phyloP scores from a whole-genome alignment of 1,140 invertebrate species.

The Aphis gossypii region DNA sequence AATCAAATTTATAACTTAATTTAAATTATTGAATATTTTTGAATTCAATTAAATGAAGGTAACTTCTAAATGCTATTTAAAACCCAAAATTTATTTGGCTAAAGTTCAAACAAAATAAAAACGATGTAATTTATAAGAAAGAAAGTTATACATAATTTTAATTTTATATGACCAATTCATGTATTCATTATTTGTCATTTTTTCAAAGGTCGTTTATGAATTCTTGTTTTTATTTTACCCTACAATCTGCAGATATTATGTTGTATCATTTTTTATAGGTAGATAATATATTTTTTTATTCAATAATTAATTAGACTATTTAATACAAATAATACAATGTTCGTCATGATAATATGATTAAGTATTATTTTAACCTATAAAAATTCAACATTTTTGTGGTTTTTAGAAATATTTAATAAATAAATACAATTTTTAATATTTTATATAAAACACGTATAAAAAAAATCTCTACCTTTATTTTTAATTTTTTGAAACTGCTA shows the following conservation, averaged over 20 bases:
- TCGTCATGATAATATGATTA: too few relatives aligned
- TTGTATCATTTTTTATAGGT: too few relatives aligned
- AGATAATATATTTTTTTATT: too few relatives aligned
- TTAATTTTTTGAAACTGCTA: too few relatives aligned
- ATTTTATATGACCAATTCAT: background rate
- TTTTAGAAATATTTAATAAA: too few relatives aligned
- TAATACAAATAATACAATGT: too few relatives aligned
- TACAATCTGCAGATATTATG: background rate
- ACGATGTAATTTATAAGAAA: background rate
- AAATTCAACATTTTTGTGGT: too few relatives aligned
- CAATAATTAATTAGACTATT: too few relatives aligned
- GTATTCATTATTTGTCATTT: background rate
- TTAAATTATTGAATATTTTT: background rate
- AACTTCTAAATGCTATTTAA: background rate
- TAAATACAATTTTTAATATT: too few relatives aligned
- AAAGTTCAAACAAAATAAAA: background rate
- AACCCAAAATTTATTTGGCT: background rate
- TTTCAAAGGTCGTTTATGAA: background rate
- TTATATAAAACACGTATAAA: too few relatives aligned
- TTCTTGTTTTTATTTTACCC: background rate
- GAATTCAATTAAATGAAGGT: background rate
- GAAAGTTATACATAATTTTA: background rate
- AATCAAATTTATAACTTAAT: background rate
- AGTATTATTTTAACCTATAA: too few relatives aligned
- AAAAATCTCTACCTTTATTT: too few relatives aligned